These are phyloP conservation scores for Promerops cafer DNA, from an alignment of 2,113 vertebrate species.

Conservation along the genomic window DNA sequence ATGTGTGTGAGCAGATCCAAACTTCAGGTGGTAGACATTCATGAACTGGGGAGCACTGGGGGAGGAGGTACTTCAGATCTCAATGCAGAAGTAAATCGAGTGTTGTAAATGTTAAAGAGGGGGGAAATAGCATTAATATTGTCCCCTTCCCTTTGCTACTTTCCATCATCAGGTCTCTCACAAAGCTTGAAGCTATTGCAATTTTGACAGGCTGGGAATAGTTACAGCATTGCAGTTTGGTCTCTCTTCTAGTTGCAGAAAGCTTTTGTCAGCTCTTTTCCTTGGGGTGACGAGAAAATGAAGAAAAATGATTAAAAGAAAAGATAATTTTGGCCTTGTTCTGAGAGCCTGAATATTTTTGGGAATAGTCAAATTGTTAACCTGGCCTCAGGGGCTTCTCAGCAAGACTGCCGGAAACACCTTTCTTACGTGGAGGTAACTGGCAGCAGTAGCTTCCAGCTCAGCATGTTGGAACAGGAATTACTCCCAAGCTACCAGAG, in stretches of 20 bases:
- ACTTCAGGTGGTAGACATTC: background rate
- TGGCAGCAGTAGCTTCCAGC: conserved; percentile 40
- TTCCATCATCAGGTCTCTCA: background rate
- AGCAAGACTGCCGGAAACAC: conserved; percentile 41
- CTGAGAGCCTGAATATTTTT: background rate
- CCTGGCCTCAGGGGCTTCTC: conserved; percentile 36
- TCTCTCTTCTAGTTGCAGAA: background rate
- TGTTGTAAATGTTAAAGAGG: background rate
- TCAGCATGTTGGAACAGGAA: conserved; percentile 44
- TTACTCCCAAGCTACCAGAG: background rate
- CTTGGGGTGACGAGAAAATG: background rate
- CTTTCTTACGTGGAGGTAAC: background rate
- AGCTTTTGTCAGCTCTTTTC: background rate
- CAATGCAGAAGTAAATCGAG: background rate
- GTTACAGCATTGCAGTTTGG: background rate
- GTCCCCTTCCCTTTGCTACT: background rate
- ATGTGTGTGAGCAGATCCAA: background rate
- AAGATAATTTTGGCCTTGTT: background rate
- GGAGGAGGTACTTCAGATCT: background rate
- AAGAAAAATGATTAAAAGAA: background rate
- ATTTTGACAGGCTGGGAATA: background rate
- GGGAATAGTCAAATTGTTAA: conserved; percentile 16
- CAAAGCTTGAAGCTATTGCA: background rate
- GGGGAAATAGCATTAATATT: background rate
- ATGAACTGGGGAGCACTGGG: background rate